phyloP scores from a whole-genome alignment of 2,113 vertebrate genomes.

The Ptychochromis oligacanthus region DNA sequence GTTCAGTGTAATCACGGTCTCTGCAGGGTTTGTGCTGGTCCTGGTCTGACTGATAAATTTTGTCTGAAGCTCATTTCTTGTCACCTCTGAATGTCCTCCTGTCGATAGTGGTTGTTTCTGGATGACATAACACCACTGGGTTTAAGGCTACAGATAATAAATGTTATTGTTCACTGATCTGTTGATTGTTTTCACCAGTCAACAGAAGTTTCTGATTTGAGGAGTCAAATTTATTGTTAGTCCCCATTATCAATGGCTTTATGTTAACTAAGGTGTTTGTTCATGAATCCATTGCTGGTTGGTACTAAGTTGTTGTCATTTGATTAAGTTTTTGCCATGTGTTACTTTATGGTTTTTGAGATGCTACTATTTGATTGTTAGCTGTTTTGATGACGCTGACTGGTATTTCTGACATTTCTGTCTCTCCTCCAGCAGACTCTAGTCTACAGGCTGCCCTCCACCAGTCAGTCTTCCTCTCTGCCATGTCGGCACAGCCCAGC shows the following conservation, averaged over 20 bases:
- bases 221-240: neutral
- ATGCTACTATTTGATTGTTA: too few relatives aligned
- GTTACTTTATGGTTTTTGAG: neutral
- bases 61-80: too few relatives aligned
- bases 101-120: neutral
- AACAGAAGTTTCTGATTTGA: neutral
- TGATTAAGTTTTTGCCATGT: neutral
- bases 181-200: neutral
- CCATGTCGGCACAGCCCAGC: slow-evolving; percentile 74
- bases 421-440: slow-evolving; percentile 54
- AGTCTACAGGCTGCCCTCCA: slow-evolving; percentile 67
- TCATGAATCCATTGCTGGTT: neutral
- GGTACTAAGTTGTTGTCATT: neutral
- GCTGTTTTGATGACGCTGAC: neutral
- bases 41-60: too few relatives aligned
- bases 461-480: slow-evolving; percentile 76
- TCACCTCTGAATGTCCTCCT: rapidly evolving
- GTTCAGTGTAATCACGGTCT: neutral
- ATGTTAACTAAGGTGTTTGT: neutral
- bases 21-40: neutral
- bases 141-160: neutral
- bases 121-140: rapidly evolving
- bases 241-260: neutral
- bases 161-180: neutral
- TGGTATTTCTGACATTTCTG: neutral